These are phyloP conservation scores for Botia kubotai DNA, from an alignment of 2,797 vertebrate genomes.

Conservation along the genomic window DNA sequence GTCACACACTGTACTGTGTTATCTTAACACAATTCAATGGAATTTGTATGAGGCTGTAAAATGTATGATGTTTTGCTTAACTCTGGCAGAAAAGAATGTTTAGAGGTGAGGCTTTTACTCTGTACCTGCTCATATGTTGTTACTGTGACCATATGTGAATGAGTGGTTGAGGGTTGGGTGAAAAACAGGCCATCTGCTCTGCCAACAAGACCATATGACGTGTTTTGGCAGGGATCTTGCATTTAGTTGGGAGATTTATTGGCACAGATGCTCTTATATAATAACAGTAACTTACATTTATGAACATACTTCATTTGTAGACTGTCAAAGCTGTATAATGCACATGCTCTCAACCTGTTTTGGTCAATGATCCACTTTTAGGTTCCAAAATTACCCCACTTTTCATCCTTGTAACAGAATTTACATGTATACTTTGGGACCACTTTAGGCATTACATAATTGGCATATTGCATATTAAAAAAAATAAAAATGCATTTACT, in stretches of 20 bases:
- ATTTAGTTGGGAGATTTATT: not conserved
- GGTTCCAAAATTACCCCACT: not conserved
- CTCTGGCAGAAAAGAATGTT: too few relatives aligned
- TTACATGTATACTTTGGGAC: not conserved
- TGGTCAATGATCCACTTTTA: not conserved
- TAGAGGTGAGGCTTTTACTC: too few relatives aligned
- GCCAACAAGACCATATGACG: too few relatives aligned
- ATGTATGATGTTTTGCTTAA: too few relatives aligned
- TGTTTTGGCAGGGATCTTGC: too few relatives aligned
- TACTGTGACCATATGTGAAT: too few relatives aligned
- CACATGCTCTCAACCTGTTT: not conserved
- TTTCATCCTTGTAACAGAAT: not conserved
- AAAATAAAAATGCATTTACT: not conserved
- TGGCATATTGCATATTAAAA: not conserved
- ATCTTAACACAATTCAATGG: too few relatives aligned
- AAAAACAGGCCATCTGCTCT: too few relatives aligned
- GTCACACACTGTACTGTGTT: too few relatives aligned
- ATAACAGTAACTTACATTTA: not conserved
- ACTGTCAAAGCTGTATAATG: slow-evolving; percentile 8
- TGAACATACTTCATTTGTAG: not conserved
- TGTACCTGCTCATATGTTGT: too few relatives aligned
- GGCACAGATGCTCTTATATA: not conserved
- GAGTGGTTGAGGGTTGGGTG: too few relatives aligned
- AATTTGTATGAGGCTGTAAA: too few relatives aligned
- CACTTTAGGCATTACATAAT: not conserved